Conservation (phyloP, 2,113 vertebrate species). For the Protobothrops mucrosquamatus region DNA sequence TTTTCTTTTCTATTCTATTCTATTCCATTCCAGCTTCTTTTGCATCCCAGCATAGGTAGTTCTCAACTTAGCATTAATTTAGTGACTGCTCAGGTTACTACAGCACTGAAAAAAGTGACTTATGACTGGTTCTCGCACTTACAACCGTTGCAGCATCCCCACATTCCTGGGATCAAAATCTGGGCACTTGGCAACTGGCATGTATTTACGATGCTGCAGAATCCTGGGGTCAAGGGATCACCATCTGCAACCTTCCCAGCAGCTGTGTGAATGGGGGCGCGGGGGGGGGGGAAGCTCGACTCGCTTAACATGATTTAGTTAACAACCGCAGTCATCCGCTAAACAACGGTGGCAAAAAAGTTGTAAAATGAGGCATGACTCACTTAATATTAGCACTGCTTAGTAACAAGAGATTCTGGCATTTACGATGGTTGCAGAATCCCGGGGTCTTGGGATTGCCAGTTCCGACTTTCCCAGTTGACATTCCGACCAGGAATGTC, state of each 20-base stretch:
- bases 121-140: background rate
- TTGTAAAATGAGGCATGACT: background rate
- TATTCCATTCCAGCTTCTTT: background rate
- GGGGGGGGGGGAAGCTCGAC: too few relatives aligned
- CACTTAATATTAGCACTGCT: background rate
- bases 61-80: background rate
- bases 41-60: background rate
- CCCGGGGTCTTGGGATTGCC: too few relatives aligned
- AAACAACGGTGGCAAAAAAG: background rate
- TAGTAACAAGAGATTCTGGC: background rate
- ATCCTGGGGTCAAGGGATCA: background rate
- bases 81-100: background rate
- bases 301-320: too few relatives aligned
- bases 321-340: background rate
- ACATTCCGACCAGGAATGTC: rapidly evolving
- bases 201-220: background rate
- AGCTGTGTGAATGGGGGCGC: too few relatives aligned
- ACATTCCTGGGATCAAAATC: background rate
- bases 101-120: background rate
- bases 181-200: background rate
- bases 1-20: too few relatives aligned
- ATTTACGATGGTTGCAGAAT: background rate
- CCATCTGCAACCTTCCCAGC: too few relatives aligned
- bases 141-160: background rate
- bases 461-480: too few relatives aligned